Evolutionary conservation across 2,797 vertebrate species (phyloP).

Genomic region (Nyctalus aviator): DNA sequence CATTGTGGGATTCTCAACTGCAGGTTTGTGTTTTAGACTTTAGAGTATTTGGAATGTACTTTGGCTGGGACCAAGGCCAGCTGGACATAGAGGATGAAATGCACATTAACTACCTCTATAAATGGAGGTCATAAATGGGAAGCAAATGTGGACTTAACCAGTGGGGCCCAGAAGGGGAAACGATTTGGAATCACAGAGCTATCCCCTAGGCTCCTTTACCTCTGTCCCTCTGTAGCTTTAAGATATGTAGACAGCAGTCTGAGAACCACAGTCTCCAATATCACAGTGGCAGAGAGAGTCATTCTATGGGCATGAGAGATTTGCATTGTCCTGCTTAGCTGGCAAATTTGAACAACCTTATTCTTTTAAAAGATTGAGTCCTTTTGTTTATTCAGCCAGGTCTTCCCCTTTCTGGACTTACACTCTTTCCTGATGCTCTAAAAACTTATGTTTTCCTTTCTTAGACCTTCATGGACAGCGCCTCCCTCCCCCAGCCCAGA

Average conservation of each 20-base stretch:
- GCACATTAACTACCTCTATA: neutral
- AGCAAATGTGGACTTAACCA: neutral
- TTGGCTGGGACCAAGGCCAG: neutral
- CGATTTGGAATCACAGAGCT: neutral
- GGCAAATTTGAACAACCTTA: neutral
- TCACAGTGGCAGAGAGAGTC: neutral
- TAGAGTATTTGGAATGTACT: neutral
- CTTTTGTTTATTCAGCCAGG: neutral
- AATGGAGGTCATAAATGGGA: neutral
- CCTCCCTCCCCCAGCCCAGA: neutral
- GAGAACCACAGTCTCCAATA: neutral
- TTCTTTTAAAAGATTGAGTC: neutral
- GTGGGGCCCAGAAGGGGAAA: neutral
- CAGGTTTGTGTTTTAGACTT: constrained; percentile 12
- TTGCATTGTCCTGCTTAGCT: neutral
- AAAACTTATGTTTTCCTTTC: neutral
- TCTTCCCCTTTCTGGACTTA: neutral
- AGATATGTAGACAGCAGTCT: neutral
- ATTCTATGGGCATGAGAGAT: neutral
- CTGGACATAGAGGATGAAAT: neutral
- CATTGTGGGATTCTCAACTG: neutral
- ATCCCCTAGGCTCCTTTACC: neutral
- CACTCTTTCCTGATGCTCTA: neutral
- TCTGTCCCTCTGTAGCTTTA: neutral
- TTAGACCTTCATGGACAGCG: neutral